These are phyloP conservation scores for Sinella curviseta DNA, from an alignment of 1,140 invertebrate genomes.

Conservation along the genomic window DNA sequence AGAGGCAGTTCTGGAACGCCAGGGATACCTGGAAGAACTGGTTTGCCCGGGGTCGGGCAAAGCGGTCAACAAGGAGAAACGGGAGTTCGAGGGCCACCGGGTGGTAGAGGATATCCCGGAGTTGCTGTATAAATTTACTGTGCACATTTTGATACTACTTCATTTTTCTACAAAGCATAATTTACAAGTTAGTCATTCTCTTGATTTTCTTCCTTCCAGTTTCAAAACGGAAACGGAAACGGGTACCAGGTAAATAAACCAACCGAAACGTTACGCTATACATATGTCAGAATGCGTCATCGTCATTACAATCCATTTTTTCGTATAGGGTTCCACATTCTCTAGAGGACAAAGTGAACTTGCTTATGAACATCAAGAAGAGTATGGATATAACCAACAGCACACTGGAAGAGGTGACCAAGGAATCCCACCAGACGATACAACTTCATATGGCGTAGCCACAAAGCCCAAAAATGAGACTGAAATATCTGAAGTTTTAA, in stretches of 20 bases:
- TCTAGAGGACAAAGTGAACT: not conserved
- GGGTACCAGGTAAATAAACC: not conserved
- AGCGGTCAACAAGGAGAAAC: not conserved
- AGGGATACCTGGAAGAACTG: not conserved
- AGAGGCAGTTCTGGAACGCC: not conserved
- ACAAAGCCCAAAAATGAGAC: slow-evolving; percentile 1
- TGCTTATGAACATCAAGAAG: not conserved
- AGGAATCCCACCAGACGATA: slow-evolving; percentile 2
- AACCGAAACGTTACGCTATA: not conserved
- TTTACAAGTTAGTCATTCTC: too few relatives aligned
- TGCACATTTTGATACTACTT: too few relatives aligned
- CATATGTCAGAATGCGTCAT: too few relatives aligned
- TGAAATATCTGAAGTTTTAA: slow-evolving; percentile 21
- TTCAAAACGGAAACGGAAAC: too few relatives aligned
- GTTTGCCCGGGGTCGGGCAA: not conserved
- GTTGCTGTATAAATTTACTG: not conserved
- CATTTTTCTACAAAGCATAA: too few relatives aligned
- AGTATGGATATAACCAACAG: not conserved
- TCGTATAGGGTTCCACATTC: too few relatives aligned
- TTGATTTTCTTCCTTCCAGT: too few relatives aligned
- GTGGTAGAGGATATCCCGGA: not conserved
- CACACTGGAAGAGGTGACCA: slow-evolving; percentile 22
- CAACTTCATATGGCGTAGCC: not conserved
- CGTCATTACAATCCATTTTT: too few relatives aligned
- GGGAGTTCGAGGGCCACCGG: not conserved